Base-by-base conservation (phyloP, 2,888 invertebrate genomes). In the Hydrotaea diabolus region DNA sequence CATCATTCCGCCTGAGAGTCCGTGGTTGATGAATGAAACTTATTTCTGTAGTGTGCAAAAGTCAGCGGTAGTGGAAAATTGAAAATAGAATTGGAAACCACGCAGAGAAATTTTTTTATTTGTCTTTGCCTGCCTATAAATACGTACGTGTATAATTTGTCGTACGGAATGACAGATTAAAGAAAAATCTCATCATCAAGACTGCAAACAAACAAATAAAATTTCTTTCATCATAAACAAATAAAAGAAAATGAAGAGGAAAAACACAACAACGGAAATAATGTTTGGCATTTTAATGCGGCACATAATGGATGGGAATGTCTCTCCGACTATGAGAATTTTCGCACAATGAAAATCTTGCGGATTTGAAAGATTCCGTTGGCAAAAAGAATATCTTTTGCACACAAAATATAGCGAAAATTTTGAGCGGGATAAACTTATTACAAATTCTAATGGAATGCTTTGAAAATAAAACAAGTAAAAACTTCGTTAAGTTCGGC, bases 141-240 rank as follows among this genome's bases (percentile, higher is more conserved):
- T 23, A 31, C 31, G 31, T n/a, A n/a, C n/a, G 31, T 7, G 7
- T 7, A 49, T 36, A 72, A 31, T 23, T 46, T 73, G 53, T 57
- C 55, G 9, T 17, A 49, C 26, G 21, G 17, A 53, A 62, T 80
- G 69, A 80, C 71, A n/a, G 62, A 64, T 72, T 62, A 11, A 53
- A 80, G 46, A 72, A 76, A 57, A 39, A 72, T 80, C 75, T 19
- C 59, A 26, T 64, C 49, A 62, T 71, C 49, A 62, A 76, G 62
- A 80, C 75, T 80, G 49, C 49, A 62, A 39, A 23, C 23, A 39
- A 66, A 23, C 26, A 19, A 64, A 13, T 23, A n/a, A 74, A 59
- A 59, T 59, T 59, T 59, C 49, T 49, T 49, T 26, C 59, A 59
- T 59, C 23, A 26, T 59, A 23, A 59, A 66, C n/a, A n/a, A 64